Conservation (phyloP, 2,888 invertebrate genomes). For the Drosophila paucipuncta region DNA sequence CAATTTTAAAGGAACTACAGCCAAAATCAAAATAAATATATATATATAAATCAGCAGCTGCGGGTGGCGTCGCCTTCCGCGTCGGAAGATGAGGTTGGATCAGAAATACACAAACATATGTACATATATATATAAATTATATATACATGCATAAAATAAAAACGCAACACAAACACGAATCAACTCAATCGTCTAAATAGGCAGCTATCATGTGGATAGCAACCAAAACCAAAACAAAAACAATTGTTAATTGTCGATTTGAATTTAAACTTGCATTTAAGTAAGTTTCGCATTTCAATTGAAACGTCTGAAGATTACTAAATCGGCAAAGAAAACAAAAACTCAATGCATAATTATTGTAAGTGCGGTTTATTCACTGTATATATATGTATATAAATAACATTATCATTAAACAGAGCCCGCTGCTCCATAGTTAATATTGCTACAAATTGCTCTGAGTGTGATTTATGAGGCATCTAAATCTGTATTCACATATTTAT, state of each 20-base stretch:
- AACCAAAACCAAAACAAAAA: conserved; percentile 20
- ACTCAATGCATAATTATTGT: background rate
- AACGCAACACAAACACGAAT: conserved; percentile 19
- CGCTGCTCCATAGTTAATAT: background rate
- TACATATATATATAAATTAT: conserved; percentile 3
- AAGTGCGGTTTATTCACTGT: background rate
- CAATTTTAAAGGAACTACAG: conserved; percentile 49
- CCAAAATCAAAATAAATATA: conserved; percentile 10
- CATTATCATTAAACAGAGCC: background rate
- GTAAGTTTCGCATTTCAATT: conserved; percentile 63
- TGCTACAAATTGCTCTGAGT: background rate
- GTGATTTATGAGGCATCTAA: conserved; percentile 15
- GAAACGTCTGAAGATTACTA: conserved; percentile 56
- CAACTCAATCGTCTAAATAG: conserved; percentile 29
- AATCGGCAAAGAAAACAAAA: conserved; percentile 36
- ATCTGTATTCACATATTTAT: background rate
- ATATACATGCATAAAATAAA: conserved; percentile 23
- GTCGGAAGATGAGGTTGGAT: conserved; percentile 70
- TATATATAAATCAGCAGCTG: conserved; percentile 24
- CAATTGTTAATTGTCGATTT: conserved; percentile 26
- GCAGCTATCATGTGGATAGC: conserved; percentile 22
- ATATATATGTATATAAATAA: background rate
- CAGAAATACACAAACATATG: conserved; percentile 33
- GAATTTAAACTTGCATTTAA: conserved; percentile 51
- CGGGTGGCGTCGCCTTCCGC: conserved; percentile 70